Base-by-base conservation (phyloP, 2,113 vertebrate species). In the rat (Rattus norvegicus) region DNA sequence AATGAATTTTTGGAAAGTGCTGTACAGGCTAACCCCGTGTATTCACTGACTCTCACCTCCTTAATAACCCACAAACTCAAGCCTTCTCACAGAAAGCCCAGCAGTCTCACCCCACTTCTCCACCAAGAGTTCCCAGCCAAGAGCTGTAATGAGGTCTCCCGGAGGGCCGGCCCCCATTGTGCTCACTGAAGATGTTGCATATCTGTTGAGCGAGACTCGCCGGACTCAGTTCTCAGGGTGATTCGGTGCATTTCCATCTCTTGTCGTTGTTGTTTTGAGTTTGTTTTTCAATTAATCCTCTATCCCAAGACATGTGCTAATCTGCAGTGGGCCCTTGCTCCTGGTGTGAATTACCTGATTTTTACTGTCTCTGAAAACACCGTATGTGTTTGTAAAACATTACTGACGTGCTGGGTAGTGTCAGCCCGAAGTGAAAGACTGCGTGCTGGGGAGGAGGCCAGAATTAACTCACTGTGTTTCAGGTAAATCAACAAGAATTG, bases 51-150 rank as follows among this genome's bases (percentile, higher is more conserved):
- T 98, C 98, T 97, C 96, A 97, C 98, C 91, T 98, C 88, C 94
- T 96, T 98, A 98, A 98, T 96, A 96, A 96, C 97, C 96, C 88
- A 97, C 97, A 97, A 92, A 96, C 59, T 96, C 96, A 96, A 3
- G 92, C 63, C 59, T 94, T 96, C 97, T 97, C 96, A 93, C 95
- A 36, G 94, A 96, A 97, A 97, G 95, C 97, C 97, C 96, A 96
- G 86, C 95, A 97, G 96, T 95, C 96, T 94, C 97, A 93, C 96
- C 95, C 80, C 5, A 47, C 87, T 95, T 95, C 93, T 93, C 92
- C 95, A 97, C 94, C 75, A 96, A 92, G 94, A 86, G 95, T 94
- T 98, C 96, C 84, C 92, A 97, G 97, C 95, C 97, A 97, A 95
- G 86, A 96, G 94, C 94, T 92, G 70, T 96, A 96, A 98, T 96